Evolutionary conservation across 2,797 vertebrate species (phyloP).

Genomic region (Ptychadena robeensis): DNA sequence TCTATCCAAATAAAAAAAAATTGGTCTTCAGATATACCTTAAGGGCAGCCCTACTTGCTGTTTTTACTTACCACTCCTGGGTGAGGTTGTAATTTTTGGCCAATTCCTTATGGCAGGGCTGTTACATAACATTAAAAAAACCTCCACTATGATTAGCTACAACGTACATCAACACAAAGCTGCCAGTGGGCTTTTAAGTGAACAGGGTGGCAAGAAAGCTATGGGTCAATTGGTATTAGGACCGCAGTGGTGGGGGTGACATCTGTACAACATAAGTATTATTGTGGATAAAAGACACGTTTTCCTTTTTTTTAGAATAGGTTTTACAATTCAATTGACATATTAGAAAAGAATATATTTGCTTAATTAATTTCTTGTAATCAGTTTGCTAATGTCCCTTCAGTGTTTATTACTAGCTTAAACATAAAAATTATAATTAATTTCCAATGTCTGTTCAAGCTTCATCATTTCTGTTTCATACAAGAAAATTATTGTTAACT

Average conservation of each 20-base stretch:
- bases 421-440: background rate
- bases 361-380: background rate
- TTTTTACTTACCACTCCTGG: no score
- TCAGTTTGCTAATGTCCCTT: background rate
- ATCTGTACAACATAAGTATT: background rate
- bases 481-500: background rate
- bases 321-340: background rate
- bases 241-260: background rate
- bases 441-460: background rate
- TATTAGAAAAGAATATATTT: background rate
- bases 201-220: no score
- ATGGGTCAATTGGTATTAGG: background rate
- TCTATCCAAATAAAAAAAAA: no score
- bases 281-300: background rate
- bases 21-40: no score
- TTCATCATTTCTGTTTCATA: background rate
- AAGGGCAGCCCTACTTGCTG: no score
- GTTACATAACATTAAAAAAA: no score
- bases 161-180: no score
- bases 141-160: no score
- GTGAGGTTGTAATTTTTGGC: no score
- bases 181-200: no score
- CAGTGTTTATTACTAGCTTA: background rate
- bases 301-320: background rate
- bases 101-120: no score